phyloP scores from a whole-genome alignment of 2,113 vertebrate genomes.

The Mohoua ochrocephala region DNA sequence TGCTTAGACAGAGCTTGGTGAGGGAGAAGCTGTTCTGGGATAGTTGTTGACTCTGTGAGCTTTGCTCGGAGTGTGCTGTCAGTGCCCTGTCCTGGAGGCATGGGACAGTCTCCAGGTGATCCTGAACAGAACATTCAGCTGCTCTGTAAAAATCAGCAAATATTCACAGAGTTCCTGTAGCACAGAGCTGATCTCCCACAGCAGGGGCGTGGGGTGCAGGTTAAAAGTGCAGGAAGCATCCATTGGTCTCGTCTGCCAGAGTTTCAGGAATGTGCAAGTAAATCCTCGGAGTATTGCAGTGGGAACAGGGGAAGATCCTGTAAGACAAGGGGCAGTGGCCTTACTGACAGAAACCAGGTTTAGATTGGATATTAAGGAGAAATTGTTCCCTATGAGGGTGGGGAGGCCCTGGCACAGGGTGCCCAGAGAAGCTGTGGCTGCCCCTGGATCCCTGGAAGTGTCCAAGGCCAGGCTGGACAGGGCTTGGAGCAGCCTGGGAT shows the following conservation, averaged over 20 bases:
- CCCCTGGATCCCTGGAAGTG: background rate
- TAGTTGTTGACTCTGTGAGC: background rate
- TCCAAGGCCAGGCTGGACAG: accelerated
- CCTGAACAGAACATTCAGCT: background rate
- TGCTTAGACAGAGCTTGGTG: background rate
- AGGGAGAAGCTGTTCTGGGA: background rate
- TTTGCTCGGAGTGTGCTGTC: background rate
- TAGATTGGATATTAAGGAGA: background rate
- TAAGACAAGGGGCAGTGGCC: background rate
- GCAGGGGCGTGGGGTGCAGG: background rate
- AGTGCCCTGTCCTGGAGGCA: background rate
- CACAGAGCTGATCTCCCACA: background rate
- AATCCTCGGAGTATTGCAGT: background rate
- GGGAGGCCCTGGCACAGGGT: accelerated
- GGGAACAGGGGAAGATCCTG: background rate
- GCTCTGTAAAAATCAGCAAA: background rate
- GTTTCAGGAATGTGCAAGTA: background rate
- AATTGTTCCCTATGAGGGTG: background rate
- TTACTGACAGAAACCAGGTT: background rate
- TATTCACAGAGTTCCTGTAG: background rate
- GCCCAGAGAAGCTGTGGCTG: background rate
- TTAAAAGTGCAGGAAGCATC: background rate
- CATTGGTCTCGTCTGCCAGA: background rate
- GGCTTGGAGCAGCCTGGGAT: accelerated
- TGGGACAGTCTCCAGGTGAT: background rate